phyloP scores from a whole-genome alignment of 2,113 vertebrate species.

The Amblyopsis rosae region DNA sequence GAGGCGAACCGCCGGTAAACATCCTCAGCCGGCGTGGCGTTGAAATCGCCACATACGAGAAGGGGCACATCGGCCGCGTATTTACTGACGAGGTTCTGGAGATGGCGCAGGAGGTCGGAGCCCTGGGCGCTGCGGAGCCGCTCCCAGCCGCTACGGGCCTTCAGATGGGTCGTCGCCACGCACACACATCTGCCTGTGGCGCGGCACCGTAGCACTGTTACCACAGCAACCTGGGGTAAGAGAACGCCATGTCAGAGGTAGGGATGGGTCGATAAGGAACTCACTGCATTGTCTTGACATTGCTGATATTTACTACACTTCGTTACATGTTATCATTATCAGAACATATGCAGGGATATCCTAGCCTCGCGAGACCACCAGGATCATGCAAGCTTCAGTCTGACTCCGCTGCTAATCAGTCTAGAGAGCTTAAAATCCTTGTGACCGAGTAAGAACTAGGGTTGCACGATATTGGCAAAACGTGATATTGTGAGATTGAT shows the following conservation, averaged over 20 bases:
- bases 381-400: too few relatives aligned
- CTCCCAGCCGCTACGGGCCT: constrained; percentile 93
- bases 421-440: too few relatives aligned
- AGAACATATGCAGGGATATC: too few relatives aligned
- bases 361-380: too few relatives aligned
- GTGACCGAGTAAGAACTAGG: too few relatives aligned
- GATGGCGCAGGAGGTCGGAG: constrained; percentile 86
- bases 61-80: constrained; percentile 65
- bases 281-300: too few relatives aligned
- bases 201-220: constrained; percentile 82
- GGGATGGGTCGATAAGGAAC: too few relatives aligned
- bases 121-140: constrained; percentile 90
- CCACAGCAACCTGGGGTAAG: constrained; percentile 80
- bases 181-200: constrained; percentile 77
- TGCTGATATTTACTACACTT: too few relatives aligned
- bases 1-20: constrained; percentile 87
- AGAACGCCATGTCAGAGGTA: background rate
- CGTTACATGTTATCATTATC: too few relatives aligned
- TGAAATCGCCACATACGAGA: constrained; percentile 94
- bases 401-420: too few relatives aligned
- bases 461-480: too few relatives aligned
- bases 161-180: constrained; percentile 90
- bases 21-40: constrained; percentile 88
- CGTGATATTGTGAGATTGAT: too few relatives aligned
- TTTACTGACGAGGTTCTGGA: constrained; percentile 79